Base-by-base conservation (phyloP, 2,797 vertebrate species). In the Austrolebias charrua region DNA sequence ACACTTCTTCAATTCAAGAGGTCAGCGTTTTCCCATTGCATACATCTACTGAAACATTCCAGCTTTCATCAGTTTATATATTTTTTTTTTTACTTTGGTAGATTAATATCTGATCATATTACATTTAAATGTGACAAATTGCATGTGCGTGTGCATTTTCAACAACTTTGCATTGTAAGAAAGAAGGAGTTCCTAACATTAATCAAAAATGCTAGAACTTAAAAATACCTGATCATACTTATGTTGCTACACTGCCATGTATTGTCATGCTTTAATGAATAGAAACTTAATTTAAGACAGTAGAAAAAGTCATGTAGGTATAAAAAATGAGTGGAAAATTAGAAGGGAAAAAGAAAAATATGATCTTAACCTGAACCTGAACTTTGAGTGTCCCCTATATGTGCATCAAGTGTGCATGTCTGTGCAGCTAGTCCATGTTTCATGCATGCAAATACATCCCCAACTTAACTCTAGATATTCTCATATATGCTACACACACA, bases 381-480 rank as follows among this genome's bases (percentile, higher is more conserved):
- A n/a, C 47, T 63, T 54, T 7, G 4, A 55, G 35, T 46, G 46
- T 55, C n/a, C 10, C 61, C 38, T 28, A 13, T 57, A 16, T 51
- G 20, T 43, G 14, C 58, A 16, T 4, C 28, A 62, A 60, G 16
- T 19, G 19, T 29, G 56, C 11, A 16, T 60, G 52, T 3, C 24
- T 50, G 46, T 64, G 33, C 3, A 9, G 19, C 7, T 61, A 64
- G 56, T 46, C 48, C 57, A 70, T 50, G 46, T 55, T 69, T 45
- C 16, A 57, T 20, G 9, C 42, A 63, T 12, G 69, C 40, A 77
- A 55, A 77, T 35, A 64, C 31, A 45, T 53, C 63, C n/a, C 20
- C 4, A 35, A 70, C 69, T 73, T 33, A 81, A 75, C 69, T 65
- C 35, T 20, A 57, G 45, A 71, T 70, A 60, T 70, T 48, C 53